Percentiles rank a stretch among this genome's conserved stretches.
Evolutionary conservation across 2,797 vertebrate species (phyloP).

Genomic region (Agapornis canus): DNA sequence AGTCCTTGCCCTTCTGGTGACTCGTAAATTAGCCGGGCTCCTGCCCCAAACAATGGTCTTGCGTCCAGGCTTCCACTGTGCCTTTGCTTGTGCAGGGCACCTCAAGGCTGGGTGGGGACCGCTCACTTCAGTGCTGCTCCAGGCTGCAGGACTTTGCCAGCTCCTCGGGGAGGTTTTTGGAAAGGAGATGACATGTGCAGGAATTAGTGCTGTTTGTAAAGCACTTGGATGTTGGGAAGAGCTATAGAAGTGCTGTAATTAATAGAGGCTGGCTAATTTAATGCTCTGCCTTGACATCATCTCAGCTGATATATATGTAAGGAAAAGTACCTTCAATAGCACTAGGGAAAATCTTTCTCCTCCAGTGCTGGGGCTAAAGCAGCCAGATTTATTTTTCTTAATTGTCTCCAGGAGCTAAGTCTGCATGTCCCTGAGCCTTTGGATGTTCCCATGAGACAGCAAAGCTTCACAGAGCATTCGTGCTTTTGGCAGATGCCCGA

Average conservation of each 20-base stretch:
- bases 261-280: conserved; percentile 57
- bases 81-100: not conserved
- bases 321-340: conserved; percentile 44
- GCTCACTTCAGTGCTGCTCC: not conserved
- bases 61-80: not conserved
- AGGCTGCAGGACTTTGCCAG: not conserved
- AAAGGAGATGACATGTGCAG: not conserved
- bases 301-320: conserved; percentile 39
- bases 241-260: conserved; percentile 54
- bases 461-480: not conserved
- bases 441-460: not conserved
- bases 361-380: not conserved
- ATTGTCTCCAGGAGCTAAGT: not conserved
- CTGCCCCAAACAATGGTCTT: conserved; percentile 31
- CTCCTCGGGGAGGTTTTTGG: conserved; percentile 28
- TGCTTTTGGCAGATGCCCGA: not conserved
- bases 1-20: not conserved
- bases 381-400: conserved; percentile 52
- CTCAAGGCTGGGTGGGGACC: not conserved
- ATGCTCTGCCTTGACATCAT: conserved; percentile 36
- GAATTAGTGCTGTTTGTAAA: conserved; percentile 51
- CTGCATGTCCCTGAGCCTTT: not conserved
- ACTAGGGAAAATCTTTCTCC: not conserved
- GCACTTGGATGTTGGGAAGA: conserved; percentile 32
- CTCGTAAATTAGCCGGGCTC: not conserved